phyloP scores from a whole-genome alignment of 2,888 invertebrate species.

The Scaptomyza tumidula region DNA sequence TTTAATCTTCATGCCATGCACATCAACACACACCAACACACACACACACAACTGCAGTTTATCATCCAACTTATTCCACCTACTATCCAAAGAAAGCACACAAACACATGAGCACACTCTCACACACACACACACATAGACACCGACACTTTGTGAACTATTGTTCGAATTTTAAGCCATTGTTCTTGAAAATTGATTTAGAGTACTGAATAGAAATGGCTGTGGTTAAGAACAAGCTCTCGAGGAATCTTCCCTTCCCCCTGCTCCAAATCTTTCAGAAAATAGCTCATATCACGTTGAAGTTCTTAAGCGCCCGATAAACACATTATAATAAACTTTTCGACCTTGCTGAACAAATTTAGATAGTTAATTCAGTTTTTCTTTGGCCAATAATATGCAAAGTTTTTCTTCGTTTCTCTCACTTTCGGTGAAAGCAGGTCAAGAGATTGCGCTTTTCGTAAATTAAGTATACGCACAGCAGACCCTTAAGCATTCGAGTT shows the following conservation, averaged over 20 bases:
- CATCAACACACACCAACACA: conserved; percentile 24
- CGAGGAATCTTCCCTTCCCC: not conserved
- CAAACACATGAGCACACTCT: conserved; percentile 8
- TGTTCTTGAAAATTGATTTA: conserved; percentile 75
- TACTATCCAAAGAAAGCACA: conserved; percentile 2
- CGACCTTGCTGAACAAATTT: conserved; percentile 11
- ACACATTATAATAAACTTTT: conserved; percentile 31
- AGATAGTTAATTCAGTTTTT: conserved; percentile 5
- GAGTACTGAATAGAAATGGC: conserved; percentile 43
- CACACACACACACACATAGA: conserved; percentile 13
- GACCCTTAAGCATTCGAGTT: conserved; percentile 20
- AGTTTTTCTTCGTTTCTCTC: conserved; percentile 5
- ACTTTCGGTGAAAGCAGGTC: not conserved
- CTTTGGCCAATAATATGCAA: conserved; percentile 3
- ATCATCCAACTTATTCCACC: conserved; percentile 46
- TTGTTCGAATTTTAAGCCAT: conserved; percentile 64
- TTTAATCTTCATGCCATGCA: conserved; percentile 43
- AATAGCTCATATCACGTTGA: not conserved
- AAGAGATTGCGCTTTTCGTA: not conserved
- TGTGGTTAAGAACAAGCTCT: conserved; percentile 25
- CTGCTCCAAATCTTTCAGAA: not conserved
- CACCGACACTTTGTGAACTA: conserved; percentile 33
- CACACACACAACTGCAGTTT: conserved; percentile 21
- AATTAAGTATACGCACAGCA: conserved; percentile 31
- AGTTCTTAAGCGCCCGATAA: conserved; percentile 17